A percentile compares a stretch with the other conserved stretches of the same genome.
Conservation (phyloP, 1,140 invertebrate species). For the Cydia amplana region DNA sequence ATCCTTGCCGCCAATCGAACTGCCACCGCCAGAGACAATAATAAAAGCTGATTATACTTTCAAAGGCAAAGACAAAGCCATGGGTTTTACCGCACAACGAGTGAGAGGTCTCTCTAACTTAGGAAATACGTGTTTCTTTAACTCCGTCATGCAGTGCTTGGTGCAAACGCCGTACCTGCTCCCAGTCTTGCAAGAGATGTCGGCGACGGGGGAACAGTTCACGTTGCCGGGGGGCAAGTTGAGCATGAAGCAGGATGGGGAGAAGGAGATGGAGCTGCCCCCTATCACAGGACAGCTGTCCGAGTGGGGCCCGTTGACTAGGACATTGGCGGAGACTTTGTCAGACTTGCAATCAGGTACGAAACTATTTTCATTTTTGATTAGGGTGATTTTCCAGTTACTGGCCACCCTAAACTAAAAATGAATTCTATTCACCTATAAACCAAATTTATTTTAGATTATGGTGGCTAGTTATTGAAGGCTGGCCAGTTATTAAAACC, state of each 20-base stretch:
- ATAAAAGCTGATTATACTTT: conserved; percentile 52
- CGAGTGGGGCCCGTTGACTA: conserved; percentile 86
- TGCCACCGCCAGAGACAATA: conserved; percentile 59
- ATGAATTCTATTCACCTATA: too few relatives aligned
- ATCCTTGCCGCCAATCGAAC: conserved; percentile 60
- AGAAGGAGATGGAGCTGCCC: conserved; percentile 78
- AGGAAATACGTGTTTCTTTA: conserved; percentile 98
- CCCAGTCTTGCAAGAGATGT: conserved; percentile 85
- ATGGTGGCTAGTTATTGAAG: too few relatives aligned
- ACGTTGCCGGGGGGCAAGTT: conserved; percentile 84
- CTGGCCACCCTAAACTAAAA: too few relatives aligned
- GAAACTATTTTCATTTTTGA: conserved; percentile 21
- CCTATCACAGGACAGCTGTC: conserved; percentile 84
- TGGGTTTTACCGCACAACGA: conserved; percentile 69
- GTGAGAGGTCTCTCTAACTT: conserved; percentile 90
- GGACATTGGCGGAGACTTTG: conserved; percentile 84
- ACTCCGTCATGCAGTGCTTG: conserved; percentile 95
- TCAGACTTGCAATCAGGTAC: conserved; percentile 83
- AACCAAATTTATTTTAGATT: too few relatives aligned
- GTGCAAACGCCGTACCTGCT: conserved; percentile 91
- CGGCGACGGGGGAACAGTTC: conserved; percentile 84
- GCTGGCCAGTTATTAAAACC: too few relatives aligned
- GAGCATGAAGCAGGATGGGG: conserved; percentile 68
- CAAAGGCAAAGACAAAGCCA: conserved; percentile 67
- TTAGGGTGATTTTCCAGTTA: too few relatives aligned